These are phyloP conservation scores for Nymphalis io DNA, from an alignment of 1,140 invertebrate genomes.

Conservation along the genomic window DNA sequence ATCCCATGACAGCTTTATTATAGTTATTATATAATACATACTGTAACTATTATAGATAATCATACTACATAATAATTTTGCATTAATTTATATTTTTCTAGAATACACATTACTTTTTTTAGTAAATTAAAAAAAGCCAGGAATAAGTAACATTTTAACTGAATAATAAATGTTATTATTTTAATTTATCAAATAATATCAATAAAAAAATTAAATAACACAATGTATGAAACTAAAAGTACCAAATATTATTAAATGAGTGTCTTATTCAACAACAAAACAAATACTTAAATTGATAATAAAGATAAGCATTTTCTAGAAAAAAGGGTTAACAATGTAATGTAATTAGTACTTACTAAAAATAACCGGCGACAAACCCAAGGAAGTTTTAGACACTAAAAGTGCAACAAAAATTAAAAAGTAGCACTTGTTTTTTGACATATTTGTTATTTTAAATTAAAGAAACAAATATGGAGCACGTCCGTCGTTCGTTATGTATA, in stretches of 20 bases:
- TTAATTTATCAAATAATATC: too few species aligned
- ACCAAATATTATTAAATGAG: not conserved
- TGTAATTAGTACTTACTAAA: conserved; percentile 63
- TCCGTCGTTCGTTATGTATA: conserved; percentile 7
- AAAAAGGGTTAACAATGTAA: conserved; percentile 13
- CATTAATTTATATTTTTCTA: too few species aligned
- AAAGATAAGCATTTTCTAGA: conserved; percentile 19
- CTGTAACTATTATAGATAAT: too few species aligned
- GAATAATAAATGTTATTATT: too few species aligned
- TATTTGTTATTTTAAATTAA: conserved; percentile 20
- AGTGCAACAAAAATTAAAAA: conserved; percentile 55
- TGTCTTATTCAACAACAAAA: not conserved
- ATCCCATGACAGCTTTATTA: too few species aligned
- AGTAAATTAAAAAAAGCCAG: too few species aligned
- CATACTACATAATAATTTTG: too few species aligned
- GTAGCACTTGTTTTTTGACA: conserved; percentile 41
- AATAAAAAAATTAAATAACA: too few species aligned
- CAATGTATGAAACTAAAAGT: too few species aligned
- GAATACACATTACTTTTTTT: too few species aligned
- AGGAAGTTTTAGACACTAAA: conserved; percentile 56
- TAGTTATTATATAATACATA: too few species aligned
- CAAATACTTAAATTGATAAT: not conserved
- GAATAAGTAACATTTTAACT: too few species aligned
- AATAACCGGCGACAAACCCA: conserved; percentile 69
- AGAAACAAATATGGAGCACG: not conserved